Base-by-base conservation (phyloP, 2,797 vertebrate genomes). In the Falco berigora region DNA sequence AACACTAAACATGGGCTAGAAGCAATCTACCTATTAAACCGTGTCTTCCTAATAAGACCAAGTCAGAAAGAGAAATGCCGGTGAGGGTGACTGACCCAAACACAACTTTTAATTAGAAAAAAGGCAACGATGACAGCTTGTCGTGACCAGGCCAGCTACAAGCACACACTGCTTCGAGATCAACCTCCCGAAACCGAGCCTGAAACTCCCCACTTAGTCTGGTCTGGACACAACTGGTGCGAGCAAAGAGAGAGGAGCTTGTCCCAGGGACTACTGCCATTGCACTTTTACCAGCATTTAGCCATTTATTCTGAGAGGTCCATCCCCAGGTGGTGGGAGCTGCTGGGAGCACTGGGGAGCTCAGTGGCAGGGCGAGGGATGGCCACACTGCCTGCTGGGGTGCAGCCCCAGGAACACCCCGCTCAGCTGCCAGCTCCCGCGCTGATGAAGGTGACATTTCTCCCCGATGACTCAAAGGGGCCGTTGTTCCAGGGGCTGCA, bases 181-280 rank as follows among this genome's bases (percentile, higher is more conserved):
- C 47, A 11, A 6, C 1, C 15, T 34, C 32, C 3, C 0, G 4
- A 36, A 64, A 14, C 6, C 0, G 1, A 4, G 28, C 24, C 82
- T n/a, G 74, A 8, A 62, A 14, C 25, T 5, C 32, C 63, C 6
- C 1, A 3, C 56, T 24, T 6, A 20, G 1, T 71, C 62, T 16
- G 38, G 32, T 12, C 49, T 0, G 8, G 68, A 9, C 59, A 40
- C 42, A 12, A 30, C 12, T 1, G 5, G 2, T 6, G 68, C 0
- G n/a, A 76, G 38, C 36, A 72, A 28, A 17, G 4, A 25, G 12
- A 42, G 34, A 44, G 27, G 40, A 9, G n/a, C 3, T n/a, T 4
- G 7, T 36, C 59, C 71, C 1, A 8, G 46, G 42, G 12, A 6
- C 14, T 1, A 9, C 46, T 42, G 50, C 67, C 88, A 20, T 1